Evolutionary conservation across 2,113 vertebrate species (phyloP).

Genomic region (Enhydra lutris): DNA sequence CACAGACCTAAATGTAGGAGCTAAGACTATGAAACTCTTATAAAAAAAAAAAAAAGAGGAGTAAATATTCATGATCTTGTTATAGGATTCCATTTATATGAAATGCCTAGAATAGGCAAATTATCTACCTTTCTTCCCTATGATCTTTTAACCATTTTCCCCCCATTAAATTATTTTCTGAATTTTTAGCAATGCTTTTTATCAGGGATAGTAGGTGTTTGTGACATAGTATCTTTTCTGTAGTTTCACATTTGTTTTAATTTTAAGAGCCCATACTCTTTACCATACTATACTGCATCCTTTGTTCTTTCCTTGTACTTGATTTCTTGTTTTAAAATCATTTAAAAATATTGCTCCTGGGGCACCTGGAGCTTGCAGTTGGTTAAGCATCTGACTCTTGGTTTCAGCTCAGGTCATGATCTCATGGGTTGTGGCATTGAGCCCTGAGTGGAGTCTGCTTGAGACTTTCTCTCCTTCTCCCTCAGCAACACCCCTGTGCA

Average conservation of each 20-base stretch:
- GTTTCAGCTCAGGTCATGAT: neutral
- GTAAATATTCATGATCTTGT: neutral
- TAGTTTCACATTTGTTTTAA: neutral
- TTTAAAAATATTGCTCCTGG: neutral
- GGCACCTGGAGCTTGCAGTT: neutral
- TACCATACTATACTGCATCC: neutral
- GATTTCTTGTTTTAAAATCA: neutral
- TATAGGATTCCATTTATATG: neutral
- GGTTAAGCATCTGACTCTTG: neutral
- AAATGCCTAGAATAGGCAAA: neutral
- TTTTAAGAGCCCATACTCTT: neutral
- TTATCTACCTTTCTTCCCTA: neutral
- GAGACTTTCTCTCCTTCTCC: too few relatives aligned
- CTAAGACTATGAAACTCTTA: neutral
- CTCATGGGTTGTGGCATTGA: neutral
- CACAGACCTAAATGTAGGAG: neutral
- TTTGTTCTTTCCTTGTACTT: neutral
- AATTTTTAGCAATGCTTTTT: neutral
- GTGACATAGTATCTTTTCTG: neutral
- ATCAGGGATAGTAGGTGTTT: neutral
- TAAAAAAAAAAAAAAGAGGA: neutral
- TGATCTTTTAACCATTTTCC: neutral
- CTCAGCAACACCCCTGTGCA: too few relatives aligned
- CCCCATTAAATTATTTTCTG: neutral
- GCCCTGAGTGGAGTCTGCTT: neutral